These are phyloP conservation scores for Calidris pygmaea DNA, from an alignment of 2,113 vertebrate genomes.

Conservation along the genomic window DNA sequence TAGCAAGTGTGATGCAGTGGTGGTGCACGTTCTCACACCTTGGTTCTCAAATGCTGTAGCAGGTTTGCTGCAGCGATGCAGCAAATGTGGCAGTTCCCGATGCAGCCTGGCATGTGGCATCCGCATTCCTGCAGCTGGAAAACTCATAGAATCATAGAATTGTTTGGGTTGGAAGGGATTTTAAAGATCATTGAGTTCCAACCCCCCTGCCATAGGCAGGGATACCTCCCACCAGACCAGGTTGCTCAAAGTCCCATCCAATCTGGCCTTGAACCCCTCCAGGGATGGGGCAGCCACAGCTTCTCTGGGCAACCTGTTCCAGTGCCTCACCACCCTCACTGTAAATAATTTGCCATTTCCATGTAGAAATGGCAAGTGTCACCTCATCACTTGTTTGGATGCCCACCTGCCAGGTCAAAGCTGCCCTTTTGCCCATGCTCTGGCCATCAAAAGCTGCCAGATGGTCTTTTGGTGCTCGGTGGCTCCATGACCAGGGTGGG, in stretches of 20 bases:
- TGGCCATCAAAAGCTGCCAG: no score
- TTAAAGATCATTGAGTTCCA: no score
- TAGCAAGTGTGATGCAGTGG: accelerated
- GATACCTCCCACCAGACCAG: no score
- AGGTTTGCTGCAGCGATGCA: neutral
- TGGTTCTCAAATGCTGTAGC: neutral
- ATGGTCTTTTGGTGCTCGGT: neutral
- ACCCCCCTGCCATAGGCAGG: no score
- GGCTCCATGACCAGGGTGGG: neutral
- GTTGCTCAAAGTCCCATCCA: no score
- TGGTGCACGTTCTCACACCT: neutral
- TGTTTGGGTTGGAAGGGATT: no score
- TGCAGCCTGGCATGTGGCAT: neutral
- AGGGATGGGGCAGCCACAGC: no score
- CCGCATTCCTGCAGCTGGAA: neutral
- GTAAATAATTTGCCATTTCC: neutral
- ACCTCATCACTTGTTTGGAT: neutral
- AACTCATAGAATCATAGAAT: neutral
- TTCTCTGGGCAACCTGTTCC: no score
- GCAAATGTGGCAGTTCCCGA: neutral
- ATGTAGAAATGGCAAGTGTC: no score
- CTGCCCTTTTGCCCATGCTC: neutral
- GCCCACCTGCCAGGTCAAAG: neutral
- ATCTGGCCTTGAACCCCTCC: no score
- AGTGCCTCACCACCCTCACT: no score